Evolutionary conservation across 2,888 invertebrate species (phyloP), one percentile per base, ranked within the genome.

Genomic region (Drosophila parthenogenetica): DNA sequence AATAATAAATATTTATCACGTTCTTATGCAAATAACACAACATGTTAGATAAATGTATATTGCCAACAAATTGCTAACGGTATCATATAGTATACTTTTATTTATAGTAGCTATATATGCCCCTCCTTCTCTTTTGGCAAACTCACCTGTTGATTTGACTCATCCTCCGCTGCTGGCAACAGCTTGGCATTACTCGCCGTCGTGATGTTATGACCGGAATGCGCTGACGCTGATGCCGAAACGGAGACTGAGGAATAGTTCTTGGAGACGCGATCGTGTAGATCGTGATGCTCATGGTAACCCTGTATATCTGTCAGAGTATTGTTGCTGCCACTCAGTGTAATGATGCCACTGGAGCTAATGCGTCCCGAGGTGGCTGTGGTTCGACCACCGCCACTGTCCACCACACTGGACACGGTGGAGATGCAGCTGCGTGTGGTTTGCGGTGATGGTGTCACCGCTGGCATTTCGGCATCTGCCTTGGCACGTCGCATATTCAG

Each of bases 101-200:
- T 40, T 8, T 22, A 51, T 35, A 13, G 35, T 35, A 35, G 13
- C 11, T 35, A 4, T 35, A 40, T 59, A 43, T 51, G 32, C 43
- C 19, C 43, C 10, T 10, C 16, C 51, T 25, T 14, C 22, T n/a
- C 13, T 35, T 5, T 10, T 8, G 16, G 48, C 35, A 14, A 35
- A 75, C 90, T 90, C 70, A 92, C 92, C 92, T 92, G 91, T 57
- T 92, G 85, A 69, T 91, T 92, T 58, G 89, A 83, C 59, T 91
- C 92, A 77, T 92, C 92, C 70, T 92, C 92, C 2, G 75, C 67
- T 2, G 87, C 71, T 17, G 91, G 89, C 79, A 92, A 66, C 35
- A 92, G 54, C 70, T 92, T 92, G 13, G 90, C 89, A 40, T 92
- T 92, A 63, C 92, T 92, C 64, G 91, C 91, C 67, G 91, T 92